Evolutionary conservation across 2,113 vertebrate species (phyloP).

Genomic region (Tragelaphus buxtoni): DNA sequence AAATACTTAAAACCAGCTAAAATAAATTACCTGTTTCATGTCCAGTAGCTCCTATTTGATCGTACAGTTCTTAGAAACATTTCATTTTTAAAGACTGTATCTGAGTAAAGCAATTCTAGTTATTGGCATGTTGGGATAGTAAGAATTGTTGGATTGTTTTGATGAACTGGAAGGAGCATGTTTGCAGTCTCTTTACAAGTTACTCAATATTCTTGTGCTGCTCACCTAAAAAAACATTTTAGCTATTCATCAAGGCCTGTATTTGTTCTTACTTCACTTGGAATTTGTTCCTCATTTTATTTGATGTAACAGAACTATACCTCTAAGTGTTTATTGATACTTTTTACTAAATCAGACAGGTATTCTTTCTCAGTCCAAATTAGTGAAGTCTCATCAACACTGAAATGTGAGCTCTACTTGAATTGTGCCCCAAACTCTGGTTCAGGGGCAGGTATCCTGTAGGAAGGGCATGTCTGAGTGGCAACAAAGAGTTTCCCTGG

Average conservation of each 20-base stretch:
- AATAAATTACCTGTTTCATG: neutral
- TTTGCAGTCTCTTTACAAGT: neutral
- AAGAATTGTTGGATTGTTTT: neutral
- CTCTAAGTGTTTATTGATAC: slow-evolving; percentile 46
- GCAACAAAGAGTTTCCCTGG: neutral
- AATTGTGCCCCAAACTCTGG: neutral
- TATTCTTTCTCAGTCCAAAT: neutral
- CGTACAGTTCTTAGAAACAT: neutral
- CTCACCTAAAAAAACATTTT: neutral
- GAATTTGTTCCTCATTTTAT: slow-evolving; percentile 40
- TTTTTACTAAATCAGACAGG: slow-evolving; percentile 15
- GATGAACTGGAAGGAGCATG: neutral
- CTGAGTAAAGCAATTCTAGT: neutral
- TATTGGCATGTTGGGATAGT: neutral
- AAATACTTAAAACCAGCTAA: neutral
- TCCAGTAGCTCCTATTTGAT: neutral
- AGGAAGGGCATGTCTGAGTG: neutral
- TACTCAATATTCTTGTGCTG: neutral
- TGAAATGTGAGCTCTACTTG: neutral
- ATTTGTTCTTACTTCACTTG: slow-evolving; percentile 24
- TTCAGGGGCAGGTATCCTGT: neutral
- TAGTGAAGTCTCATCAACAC: neutral
- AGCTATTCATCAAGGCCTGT: neutral
- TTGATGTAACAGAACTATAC: slow-evolving; percentile 46
- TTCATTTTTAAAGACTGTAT: neutral